phyloP scores from a whole-genome alignment of 2,113 vertebrate species.

The Colaptes auratus region DNA sequence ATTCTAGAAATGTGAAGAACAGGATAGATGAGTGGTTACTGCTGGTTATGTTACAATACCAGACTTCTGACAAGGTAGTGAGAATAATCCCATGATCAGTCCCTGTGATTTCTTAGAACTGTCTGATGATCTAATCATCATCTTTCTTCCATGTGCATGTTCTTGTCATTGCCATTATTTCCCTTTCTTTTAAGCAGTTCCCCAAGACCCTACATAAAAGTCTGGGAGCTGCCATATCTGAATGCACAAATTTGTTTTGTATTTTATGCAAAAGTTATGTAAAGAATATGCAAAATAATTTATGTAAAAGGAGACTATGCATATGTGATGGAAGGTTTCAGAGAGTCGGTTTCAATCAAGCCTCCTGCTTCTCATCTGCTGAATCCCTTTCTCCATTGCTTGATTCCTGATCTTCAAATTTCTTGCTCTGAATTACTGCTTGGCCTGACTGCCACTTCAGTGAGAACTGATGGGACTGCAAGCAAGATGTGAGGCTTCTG shows the following conservation, averaged over 20 bases:
- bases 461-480: background rate
- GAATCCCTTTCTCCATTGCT: background rate
- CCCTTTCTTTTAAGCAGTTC: background rate
- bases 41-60: background rate
- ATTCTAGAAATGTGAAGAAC: background rate
- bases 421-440: background rate
- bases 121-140: background rate
- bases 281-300: background rate
- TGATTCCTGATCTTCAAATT: background rate
- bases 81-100: background rate
- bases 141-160: background rate
- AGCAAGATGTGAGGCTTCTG: background rate
- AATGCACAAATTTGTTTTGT: background rate
- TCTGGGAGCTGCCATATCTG: background rate
- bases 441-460: background rate
- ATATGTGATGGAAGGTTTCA: background rate
- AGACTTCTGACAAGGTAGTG: background rate
- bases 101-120: background rate
- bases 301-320: background rate
- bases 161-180: background rate
- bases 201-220: background rate
- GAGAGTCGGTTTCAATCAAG: background rate
- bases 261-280: background rate
- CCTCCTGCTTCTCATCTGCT: background rate
- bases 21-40: background rate